A percentile compares a stretch with the other conserved stretches of the same genome.
Evolutionary conservation across 2,797 vertebrate species (phyloP).

Genomic region (Anas georgica): DNA sequence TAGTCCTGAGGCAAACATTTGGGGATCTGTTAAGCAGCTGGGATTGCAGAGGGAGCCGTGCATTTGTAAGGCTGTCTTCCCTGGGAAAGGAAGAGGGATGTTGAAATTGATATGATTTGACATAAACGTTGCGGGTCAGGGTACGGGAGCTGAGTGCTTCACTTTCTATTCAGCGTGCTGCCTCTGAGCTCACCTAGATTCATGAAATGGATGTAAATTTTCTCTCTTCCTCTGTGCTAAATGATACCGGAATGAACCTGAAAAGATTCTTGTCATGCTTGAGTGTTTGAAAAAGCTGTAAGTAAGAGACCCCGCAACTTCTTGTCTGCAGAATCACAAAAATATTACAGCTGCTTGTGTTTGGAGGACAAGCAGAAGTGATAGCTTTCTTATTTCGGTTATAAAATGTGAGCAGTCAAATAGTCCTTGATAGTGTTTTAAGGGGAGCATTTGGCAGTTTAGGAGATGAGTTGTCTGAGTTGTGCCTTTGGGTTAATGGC

Average conservation of each 20-base stretch:
- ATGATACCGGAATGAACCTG: not conserved
- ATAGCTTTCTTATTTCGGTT: no score
- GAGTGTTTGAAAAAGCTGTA: conserved; percentile 9
- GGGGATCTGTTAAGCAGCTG: not conserved
- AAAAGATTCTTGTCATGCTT: not conserved
- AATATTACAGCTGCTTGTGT: not conserved
- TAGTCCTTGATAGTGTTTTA: not conserved
- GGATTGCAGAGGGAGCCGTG: not conserved
- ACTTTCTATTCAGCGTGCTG: not conserved
- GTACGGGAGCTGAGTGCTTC: not conserved
- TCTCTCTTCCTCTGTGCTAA: not conserved
- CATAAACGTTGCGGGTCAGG: not conserved
- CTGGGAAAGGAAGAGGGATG: not conserved
- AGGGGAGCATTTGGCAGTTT: not conserved
- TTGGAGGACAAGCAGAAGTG: not conserved
- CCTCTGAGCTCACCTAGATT: not conserved
- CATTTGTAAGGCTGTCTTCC: not conserved
- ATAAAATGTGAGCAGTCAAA: not conserved
- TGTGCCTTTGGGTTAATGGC: not conserved
- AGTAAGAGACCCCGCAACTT: not conserved
- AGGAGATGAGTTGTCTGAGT: not conserved
- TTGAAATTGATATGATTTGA: not conserved
- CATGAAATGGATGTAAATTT: conserved; percentile 18
- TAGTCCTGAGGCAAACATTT: not conserved
- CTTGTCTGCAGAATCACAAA: not conserved